These are phyloP conservation scores for Drosophila seclusa DNA, from an alignment of 2,888 invertebrate species.

Conservation along the genomic window DNA sequence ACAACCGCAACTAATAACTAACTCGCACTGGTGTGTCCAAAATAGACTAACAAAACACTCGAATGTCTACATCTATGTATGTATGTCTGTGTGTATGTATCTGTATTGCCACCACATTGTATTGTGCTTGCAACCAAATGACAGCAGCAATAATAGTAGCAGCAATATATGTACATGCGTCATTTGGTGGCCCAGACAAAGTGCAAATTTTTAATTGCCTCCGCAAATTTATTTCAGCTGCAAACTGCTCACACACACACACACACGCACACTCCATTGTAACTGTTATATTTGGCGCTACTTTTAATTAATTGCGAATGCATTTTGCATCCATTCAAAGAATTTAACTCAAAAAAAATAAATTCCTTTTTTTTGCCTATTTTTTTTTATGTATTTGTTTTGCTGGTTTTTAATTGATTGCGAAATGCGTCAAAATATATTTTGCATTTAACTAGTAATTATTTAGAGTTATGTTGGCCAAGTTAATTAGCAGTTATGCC, in stretches of 20 bases:
- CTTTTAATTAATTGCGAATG: conserved; percentile 71
- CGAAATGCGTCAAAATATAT: conserved; percentile 6
- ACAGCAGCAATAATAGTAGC: conserved; percentile 60
- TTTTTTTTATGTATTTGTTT: conserved; percentile 17
- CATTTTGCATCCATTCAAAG: conserved; percentile 50
- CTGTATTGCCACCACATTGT: conserved; percentile 4
- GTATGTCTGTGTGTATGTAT: conserved; percentile 12
- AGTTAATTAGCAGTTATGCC: conserved; percentile 28
- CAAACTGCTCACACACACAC: conserved; percentile 33
- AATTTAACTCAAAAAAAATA: conserved; percentile 56
- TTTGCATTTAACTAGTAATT: neutral
- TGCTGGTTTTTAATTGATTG: conserved; percentile 29
- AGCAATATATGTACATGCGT: conserved; percentile 67
- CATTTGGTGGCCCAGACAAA: conserved; percentile 58
- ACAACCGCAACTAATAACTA: conserved; percentile 75
- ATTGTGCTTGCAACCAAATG: conserved; percentile 1
- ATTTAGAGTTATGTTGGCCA: conserved; percentile 13
- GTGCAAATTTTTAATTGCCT: conserved; percentile 59
- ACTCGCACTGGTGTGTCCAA: conserved; percentile 37
- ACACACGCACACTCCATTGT: conserved; percentile 4
- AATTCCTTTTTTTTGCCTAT: neutral
- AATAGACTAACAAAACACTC: conserved; percentile 56
- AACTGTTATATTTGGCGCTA: conserved; percentile 36
- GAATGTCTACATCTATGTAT: conserved; percentile 22
- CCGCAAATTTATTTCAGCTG: conserved; percentile 69